Evolutionary conservation across 1,140 invertebrate genomes (phyloP), one percentile per base, ranked within the genome.

Genomic region (Alviniconcha marisindica): DNA sequence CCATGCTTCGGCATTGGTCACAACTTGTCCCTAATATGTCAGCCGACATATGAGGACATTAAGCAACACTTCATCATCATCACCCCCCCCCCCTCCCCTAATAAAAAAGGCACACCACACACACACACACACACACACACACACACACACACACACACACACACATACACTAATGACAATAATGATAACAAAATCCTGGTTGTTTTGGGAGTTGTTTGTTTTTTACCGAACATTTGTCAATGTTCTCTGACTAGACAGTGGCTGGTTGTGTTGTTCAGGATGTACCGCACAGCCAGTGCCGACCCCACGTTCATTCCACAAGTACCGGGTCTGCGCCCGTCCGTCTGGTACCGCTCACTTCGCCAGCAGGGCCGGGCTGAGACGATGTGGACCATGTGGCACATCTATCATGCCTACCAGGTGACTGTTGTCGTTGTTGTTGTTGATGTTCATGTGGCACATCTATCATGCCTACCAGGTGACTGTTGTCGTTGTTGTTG

Each of bases 301-400:
- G 38, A 87, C 38, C 24, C 31, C 21, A 74, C 33, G 14, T 89
- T 90, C 54, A 15, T 85, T 5, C 90, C 90, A 0, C 36, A 51
- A 7, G 87, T 91, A 4, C 86, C 89, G 10, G 85, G 87, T 28
- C 84, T 88, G 28, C 40, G 83, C 28, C 84, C 88, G 0, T 85
- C 85, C 5, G 21, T 4, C 1, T 89, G 89, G 87, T 89, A 87
- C 81, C 73, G 84, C 15, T 71, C 31, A 0, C 84, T 83, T 14
- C 15, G 63, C 1, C 84, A 86, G 44, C 15, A 40, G 38, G 87
- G 86, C 3, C 86, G 80, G 33, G 73, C 78, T 2, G 79, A 87
- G 24, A 33, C 79, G 0, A 89, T 90, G 87, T 91, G 90, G 90
- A 83, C 84, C 5, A 90, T 91, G 85, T 91, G 90, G 90, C 87